Evolutionary conservation across 23 tunicate species (phyloP).

Genomic region (Corella eumyota): DNA sequence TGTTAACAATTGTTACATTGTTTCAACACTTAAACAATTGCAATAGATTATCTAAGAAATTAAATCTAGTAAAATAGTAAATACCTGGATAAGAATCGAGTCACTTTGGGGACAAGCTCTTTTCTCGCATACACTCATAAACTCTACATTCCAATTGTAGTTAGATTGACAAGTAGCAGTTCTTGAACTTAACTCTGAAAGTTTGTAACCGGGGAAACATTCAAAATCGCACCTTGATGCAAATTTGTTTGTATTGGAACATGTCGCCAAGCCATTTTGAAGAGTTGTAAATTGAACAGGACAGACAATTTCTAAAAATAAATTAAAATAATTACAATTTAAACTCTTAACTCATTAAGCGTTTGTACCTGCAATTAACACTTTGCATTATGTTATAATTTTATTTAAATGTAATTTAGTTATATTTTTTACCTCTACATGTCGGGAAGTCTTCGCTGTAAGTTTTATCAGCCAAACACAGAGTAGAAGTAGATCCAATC

Average conservation of each 20-base stretch:
- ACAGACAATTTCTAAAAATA: conserved; percentile 12
- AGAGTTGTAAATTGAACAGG: conserved; percentile 8
- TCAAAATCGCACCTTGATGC: conserved; percentile 39
- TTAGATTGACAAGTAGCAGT: conserved; percentile 12
- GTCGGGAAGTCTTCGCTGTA: conserved; percentile 10
- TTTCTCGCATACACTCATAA: conserved; percentile 24
- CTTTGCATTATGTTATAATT: no score
- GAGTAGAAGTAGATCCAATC: conserved; percentile 13
- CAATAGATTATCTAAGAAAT: no score
- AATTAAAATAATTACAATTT: not conserved
- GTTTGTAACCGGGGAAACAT: conserved; percentile 37
- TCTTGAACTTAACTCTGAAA: conserved; percentile 6
- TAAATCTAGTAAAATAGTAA: no score
- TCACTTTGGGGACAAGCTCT: conserved; percentile 17
- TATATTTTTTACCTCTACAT: conserved; percentile 64
- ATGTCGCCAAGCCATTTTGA: conserved; percentile 16
- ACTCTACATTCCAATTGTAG: conserved; percentile 13
- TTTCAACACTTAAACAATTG: no score
- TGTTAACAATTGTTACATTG: no score
- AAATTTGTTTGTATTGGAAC: conserved; percentile 47
- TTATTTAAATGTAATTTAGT: no score
- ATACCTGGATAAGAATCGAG: conserved; percentile 1
- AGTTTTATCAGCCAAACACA: conserved; percentile 18
- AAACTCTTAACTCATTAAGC: no score
- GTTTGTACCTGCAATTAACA: no score